Percentiles rank a stretch among this genome's conserved stretches.
Evolutionary conservation across 53 echinoderm and acorn worm species (phyloP).

Genomic region (Holothuria scabra): DNA sequence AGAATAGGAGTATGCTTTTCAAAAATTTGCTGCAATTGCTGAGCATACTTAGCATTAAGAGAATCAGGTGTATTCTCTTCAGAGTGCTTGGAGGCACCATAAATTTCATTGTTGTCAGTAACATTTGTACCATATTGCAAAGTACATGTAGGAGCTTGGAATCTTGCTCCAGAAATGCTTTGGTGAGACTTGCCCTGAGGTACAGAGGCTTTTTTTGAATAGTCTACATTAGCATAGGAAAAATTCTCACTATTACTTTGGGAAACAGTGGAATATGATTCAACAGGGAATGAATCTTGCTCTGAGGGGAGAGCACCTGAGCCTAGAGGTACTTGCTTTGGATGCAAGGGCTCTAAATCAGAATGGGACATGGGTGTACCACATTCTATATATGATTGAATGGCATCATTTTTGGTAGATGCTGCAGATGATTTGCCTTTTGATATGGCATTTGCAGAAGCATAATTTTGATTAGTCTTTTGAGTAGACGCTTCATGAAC

Average conservation of each 20-base stretch:
- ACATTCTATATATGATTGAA: too few relatives aligned
- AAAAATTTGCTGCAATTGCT: slow-evolving; percentile 32
- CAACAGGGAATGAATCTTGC: slow-evolving; percentile 27
- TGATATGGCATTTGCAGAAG: not conserved
- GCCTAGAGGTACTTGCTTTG: too few relatives aligned
- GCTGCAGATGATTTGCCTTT: not conserved
- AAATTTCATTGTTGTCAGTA: not conserved
- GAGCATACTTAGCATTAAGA: not conserved
- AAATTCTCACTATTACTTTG: slow-evolving; percentile 16
- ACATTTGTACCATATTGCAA: not conserved
- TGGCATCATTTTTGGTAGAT: too few relatives aligned
- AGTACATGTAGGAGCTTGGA: slow-evolving; percentile 21
- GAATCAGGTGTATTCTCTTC: not conserved
- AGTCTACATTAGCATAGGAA: slow-evolving; percentile 1
- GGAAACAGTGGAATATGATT: slow-evolving; percentile 1
- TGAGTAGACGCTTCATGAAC: not conserved
- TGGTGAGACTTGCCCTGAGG: too few relatives aligned
- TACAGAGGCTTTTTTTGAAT: slow-evolving; percentile 17
- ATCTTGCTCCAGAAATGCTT: slow-evolving; percentile 12
- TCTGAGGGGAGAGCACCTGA: not conserved
- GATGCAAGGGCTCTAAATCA: too few relatives aligned
- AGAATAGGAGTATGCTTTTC: too few relatives aligned
- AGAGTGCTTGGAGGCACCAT: not conserved
- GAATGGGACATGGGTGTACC: too few relatives aligned
- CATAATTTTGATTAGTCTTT: too few relatives aligned